These are phyloP conservation scores for Perizoma affinitatum DNA, from an alignment of 2,888 invertebrate species.

Conservation along the genomic window DNA sequence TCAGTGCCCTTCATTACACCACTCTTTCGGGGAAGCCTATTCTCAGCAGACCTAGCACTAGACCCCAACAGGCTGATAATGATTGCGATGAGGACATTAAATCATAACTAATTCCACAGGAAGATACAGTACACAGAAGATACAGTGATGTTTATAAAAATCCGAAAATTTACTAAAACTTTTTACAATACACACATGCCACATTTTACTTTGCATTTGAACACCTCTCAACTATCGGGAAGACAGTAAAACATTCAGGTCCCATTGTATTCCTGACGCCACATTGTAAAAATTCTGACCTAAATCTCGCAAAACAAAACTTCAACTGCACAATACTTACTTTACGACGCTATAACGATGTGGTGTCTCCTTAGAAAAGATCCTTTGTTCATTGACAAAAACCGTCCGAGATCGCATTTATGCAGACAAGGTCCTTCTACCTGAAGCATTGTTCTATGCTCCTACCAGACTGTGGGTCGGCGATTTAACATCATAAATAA, in stretches of 20 bases:
- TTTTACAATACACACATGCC: conserved; percentile 6
- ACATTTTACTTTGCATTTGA: conserved; percentile 29
- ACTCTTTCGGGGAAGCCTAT: no score
- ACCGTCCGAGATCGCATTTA: conserved; percentile 77
- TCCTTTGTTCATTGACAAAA: conserved; percentile 82
- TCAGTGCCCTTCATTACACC: no score
- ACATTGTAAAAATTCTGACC: conserved; percentile 81
- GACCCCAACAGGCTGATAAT: no score
- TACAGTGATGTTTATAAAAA: no score
- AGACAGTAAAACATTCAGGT: conserved; percentile 63
- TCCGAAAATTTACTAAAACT: no score
- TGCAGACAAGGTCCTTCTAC: conserved; percentile 77
- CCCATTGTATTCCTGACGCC: conserved; percentile 74
- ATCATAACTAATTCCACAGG: no score
- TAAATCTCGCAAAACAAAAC: conserved; percentile 81
- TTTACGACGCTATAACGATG: conserved; percentile 83
- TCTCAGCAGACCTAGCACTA: no score
- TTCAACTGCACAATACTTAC: conserved; percentile 75
- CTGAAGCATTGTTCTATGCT: conserved; percentile 76
- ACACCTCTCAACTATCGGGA: conserved; percentile 45
- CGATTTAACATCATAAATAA: conserved; percentile 78
- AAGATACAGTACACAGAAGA: no score
- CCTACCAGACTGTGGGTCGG: conserved; percentile 76
- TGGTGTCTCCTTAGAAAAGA: conserved; percentile 82
- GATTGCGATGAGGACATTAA: no score